Percentiles rank a stretch among this genome's conserved stretches.
phyloP scores from a whole-genome alignment of 2,113 vertebrate genomes.

The Platanista minor region DNA sequence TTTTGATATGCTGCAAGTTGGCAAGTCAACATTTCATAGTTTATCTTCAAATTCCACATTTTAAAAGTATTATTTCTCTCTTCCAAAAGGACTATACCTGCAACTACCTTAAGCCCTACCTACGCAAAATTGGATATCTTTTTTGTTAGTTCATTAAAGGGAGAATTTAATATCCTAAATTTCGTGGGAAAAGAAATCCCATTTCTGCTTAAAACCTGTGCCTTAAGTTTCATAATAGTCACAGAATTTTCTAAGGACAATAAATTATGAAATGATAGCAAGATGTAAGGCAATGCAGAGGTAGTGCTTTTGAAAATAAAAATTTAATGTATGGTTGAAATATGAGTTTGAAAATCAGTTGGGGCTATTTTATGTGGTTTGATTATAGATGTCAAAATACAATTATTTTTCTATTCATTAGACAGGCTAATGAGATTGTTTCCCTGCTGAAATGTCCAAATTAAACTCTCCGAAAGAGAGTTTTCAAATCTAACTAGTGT shows the following conservation, averaged over 20 bases:
- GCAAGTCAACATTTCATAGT: conserved; percentile 66
- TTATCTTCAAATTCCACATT: conserved; percentile 77
- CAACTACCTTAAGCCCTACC: conserved; percentile 29
- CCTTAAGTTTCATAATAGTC: neutral
- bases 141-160: conserved; percentile 14
- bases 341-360: conserved; percentile 37
- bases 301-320: conserved; percentile 14
- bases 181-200: neutral
- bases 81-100: conserved; percentile 48
- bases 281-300: neutral
- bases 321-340: conserved; percentile 6
- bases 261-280: neutral
- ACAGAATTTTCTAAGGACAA: neutral
- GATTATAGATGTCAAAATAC: conserved; percentile 38
- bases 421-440: neutral
- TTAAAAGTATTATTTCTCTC: conserved; percentile 56
- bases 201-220: conserved; percentile 5
- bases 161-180: conserved; percentile 18
- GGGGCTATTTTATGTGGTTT: conserved; percentile 32
- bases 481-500: neutral
- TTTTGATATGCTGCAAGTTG: conserved; percentile 70
- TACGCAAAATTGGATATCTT: conserved; percentile 38
- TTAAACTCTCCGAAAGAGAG: conserved; percentile 23
- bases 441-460: conserved; percentile 35
- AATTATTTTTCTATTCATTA: conserved; percentile 7